These are phyloP conservation scores for Stylophora pistillata DNA, from an alignment of 64 coral and sea anemone species.

Conservation along the genomic window DNA sequence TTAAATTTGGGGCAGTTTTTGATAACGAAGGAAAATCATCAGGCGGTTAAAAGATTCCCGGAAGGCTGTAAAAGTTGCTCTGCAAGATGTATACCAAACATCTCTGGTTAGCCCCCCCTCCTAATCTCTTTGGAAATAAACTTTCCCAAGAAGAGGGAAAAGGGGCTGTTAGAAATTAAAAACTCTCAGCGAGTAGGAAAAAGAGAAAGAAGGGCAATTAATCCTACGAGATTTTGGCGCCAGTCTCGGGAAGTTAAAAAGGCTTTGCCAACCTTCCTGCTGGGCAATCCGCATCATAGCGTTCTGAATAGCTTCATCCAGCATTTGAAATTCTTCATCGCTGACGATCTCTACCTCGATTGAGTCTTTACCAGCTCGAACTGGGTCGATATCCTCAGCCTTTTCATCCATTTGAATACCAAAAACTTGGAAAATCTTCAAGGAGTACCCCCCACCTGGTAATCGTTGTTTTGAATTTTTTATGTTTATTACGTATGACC, in stretches of 20 bases:
- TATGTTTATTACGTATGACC: background rate
- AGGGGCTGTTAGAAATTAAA: too few relatives aligned
- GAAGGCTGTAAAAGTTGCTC: too few relatives aligned
- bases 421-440: background rate
- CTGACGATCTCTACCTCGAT: slow-evolving; percentile 45
- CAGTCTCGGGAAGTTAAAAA: background rate
- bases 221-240: background rate
- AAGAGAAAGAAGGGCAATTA: too few relatives aligned
- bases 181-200: too few relatives aligned
- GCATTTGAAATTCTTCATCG: slow-evolving; percentile 4
- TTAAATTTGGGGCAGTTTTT: too few relatives aligned
- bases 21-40: too few relatives aligned
- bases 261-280: background rate
- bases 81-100: too few relatives aligned
- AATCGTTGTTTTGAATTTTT: background rate
- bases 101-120: too few relatives aligned
- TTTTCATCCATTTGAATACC: background rate
- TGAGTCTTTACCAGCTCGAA: background rate
- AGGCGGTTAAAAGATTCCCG: too few relatives aligned
- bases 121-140: too few relatives aligned
- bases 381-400: background rate
- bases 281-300: background rate
- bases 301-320: slow-evolving; percentile 11
- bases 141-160: too few relatives aligned
- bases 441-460: background rate